phyloP scores from a whole-genome alignment of 2,113 vertebrate genomes.

The Quiscalus mexicanus region DNA sequence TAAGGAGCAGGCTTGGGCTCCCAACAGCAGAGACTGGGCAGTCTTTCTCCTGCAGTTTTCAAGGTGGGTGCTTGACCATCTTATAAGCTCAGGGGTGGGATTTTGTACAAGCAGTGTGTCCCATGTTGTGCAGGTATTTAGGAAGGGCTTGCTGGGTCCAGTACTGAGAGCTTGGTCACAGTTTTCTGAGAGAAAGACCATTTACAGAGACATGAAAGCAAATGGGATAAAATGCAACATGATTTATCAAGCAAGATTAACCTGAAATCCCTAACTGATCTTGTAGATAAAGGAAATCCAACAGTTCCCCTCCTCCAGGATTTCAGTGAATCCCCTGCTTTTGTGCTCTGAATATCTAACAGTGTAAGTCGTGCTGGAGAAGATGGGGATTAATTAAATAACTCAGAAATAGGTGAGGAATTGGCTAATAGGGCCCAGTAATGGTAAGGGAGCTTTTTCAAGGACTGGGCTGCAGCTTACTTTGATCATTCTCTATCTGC shows the following conservation, averaged over 20 bases:
- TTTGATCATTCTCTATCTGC: background rate
- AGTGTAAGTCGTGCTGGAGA: background rate
- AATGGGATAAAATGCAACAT: constrained; percentile 12
- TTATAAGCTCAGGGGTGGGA: background rate
- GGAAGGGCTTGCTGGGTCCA: background rate
- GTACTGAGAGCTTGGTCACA: background rate
- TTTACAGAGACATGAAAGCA: background rate
- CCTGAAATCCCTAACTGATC: constrained; percentile 23
- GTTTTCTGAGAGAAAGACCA: background rate
- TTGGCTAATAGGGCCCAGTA: background rate
- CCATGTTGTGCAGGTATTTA: background rate
- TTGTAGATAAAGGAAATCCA: constrained; percentile 42
- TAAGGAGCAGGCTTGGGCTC: background rate
- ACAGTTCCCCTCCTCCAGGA: background rate
- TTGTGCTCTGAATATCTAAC: background rate
- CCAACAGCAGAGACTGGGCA: background rate
- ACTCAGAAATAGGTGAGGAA: background rate
- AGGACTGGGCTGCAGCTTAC: background rate
- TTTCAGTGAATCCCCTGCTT: background rate
- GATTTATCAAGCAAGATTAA: constrained; percentile 32
- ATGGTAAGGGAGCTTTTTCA: background rate
- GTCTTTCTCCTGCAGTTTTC: background rate
- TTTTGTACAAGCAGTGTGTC: background rate
- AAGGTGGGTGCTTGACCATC: background rate
- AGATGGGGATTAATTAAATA: background rate